Evolutionary conservation across 2,888 invertebrate species (phyloP).

Genomic region (Perdita meconis): DNA sequence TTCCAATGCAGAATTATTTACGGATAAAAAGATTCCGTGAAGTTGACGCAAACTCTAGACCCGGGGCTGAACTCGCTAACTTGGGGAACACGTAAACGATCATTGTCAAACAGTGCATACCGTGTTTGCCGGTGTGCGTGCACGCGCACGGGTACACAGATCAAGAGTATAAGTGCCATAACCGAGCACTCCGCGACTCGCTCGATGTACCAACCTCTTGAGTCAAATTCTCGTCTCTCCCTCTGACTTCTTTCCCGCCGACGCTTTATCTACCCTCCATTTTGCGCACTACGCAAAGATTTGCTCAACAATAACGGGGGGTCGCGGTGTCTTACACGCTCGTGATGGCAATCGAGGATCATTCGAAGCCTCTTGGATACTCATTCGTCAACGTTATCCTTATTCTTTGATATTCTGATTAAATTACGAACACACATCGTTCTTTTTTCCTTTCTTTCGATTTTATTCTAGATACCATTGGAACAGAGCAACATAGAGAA

Average conservation of each 20-base stretch:
- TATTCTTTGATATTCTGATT: no score
- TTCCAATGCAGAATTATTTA: constrained; percentile 48
- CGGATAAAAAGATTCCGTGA: constrained; percentile 62
- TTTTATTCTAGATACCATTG: no score
- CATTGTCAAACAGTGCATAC: constrained; percentile 23
- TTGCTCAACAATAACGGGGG: constrained; percentile 73
- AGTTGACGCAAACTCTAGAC: constrained; percentile 54
- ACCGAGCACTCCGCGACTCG: constrained; percentile 57
- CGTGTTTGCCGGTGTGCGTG: constrained; percentile 11
- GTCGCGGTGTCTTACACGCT: background rate
- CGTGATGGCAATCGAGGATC: constrained; percentile 19
- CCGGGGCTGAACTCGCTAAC: constrained; percentile 11
- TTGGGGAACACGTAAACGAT: constrained; percentile 28
- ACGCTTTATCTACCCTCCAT: constrained; percentile 32
- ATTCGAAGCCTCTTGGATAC: background rate
- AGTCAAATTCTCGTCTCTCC: constrained; percentile 45
- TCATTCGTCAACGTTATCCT: no score
- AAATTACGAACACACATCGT: no score
- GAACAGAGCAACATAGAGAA: no score
- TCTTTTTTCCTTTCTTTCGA: no score
- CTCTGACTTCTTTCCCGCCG: constrained; percentile 44
- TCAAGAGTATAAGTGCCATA: constrained; percentile 54
- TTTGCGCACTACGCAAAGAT: constrained; percentile 72
- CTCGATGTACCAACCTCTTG: constrained; percentile 56
- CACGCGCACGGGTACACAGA: constrained; percentile 30